Evolutionary conservation across 1,140 invertebrate genomes (phyloP), one percentile per base, ranked within the genome.

Genomic region (Acromyrmex heyeri): DNA sequence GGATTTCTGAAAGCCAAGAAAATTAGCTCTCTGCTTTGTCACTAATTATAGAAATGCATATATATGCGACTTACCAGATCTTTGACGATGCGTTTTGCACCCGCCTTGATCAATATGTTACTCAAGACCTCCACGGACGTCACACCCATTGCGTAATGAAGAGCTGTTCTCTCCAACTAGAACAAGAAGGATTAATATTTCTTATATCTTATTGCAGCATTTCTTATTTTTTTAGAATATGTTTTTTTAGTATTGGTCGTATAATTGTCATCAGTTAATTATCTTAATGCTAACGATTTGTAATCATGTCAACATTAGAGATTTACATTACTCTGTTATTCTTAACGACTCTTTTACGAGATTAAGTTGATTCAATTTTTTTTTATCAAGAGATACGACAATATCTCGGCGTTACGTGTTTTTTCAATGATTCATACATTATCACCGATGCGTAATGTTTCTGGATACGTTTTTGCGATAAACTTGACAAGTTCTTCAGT

Each of bases 61-160:
- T 2, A 69, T n/a, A 72, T 82, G 16, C 64, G 16, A 14, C 50
- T 87, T 92, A 97, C 96, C 93, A 99, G 95, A 95, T 99, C 98
- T 94, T 98, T 98, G 3, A 97, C 95, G 0, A 97, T 96, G 73
- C 98, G 96, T 92, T 97, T 97, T 30, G 98, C 97, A 18, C 98
- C 98, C 1, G 97, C 96, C 92, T 97, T 96, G 30, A 98, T 98
- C 1, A 98, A 95, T 72, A 98, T 96, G 75, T 96, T 96, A 90
- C 97, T 98, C 18, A 98, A 95, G 3, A 96, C 96, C 94, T 98
- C 98, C 57, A 98, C 97, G 77, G 97, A 97, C 64, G 97, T 97
- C 3, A 98, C 96, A 16, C 97, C 98, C 98, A 99, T 98, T 0
- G 98, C 98, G 93, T 98, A 99, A 94, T 99, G 98, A 44, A 99